Base-by-base conservation (phyloP, 2,888 invertebrate species). In the Lasioglossum zephyrum region DNA sequence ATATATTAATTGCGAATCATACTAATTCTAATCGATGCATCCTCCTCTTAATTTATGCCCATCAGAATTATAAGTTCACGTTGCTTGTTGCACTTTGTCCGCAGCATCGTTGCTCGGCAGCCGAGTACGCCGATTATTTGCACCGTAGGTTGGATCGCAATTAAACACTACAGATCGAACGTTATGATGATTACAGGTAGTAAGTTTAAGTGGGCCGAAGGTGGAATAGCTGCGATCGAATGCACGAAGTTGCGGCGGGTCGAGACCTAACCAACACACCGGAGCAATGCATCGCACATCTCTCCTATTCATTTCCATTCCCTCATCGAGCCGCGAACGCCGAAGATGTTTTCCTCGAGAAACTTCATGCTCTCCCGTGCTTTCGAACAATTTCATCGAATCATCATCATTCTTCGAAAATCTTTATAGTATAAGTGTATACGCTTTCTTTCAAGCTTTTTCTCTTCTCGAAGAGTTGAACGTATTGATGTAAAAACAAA, bases 171-270 rank as follows among this genome's bases (percentile, higher is more conserved):
- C 41, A 70, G 73, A 88, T 77, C 84, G 57, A 82, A 66, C 76
- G 79, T 82, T 88, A 77, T 66, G 81, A 82, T 79, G 85, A 90
- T 88, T 86, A 90, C 86, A 88, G 82, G 85, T 85, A 86, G 90
- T 82, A 87, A 78, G 76, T 85, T 83, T 87, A 85, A 87, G 84
- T 87, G 90, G 85, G 83, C 85, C 88, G 79, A 73, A 84, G 86
- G 78, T 82, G 73, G 82, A 86, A 86, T 79, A 80, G 72, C 86
- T 76, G 89, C 90, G 92, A 91, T 92, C 90, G 92, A 92, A 92
- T 91, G 90, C 92, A 88, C 89, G 90, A 87, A 90, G 92, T 87
- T 89, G 85, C 86, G 74, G 86, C 90, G 81, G 93, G 93, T 93
- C 92, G 91, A 91, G 93, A 93, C 92, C 92, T 92, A 91, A 88